Conservation (phyloP, 2,113 vertebrate species). For the Corydoras maculifer region DNA sequence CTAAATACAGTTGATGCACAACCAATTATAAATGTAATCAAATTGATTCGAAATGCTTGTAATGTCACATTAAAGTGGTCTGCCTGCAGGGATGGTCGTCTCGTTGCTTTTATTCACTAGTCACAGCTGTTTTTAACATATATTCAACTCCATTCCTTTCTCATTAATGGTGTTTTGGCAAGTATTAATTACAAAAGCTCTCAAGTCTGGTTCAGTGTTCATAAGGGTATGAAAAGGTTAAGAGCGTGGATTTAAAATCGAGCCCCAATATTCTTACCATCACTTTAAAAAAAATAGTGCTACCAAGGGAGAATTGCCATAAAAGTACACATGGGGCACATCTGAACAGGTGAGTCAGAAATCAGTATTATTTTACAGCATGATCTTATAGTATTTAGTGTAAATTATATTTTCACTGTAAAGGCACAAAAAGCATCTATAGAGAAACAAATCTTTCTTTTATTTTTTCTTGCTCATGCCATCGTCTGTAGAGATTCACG, state of each 20-base stretch:
- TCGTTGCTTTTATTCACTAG: not conserved
- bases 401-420: no score
- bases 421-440: no score
- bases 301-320: no score
- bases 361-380: no score
- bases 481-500: no score
- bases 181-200: slow-evolving; percentile 20
- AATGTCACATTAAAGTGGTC: not conserved
- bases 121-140: not conserved
- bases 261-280: no score
- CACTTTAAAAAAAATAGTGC: no score
- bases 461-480: no score
- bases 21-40: not conserved
- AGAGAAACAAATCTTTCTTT: no score
- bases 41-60: not conserved
- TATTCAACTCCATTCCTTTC: not conserved
- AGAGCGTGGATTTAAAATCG: not conserved
- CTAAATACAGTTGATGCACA: not conserved
- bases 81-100: not conserved
- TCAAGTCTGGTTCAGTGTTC: slow-evolving; percentile 1
- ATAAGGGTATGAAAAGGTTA: not conserved
- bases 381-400: no score
- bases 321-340: no score
- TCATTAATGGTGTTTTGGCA: slow-evolving; percentile 9
- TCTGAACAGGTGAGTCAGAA: no score